Percentiles rank a stretch among this genome's conserved stretches.
These are phyloP conservation scores for Talpa occidentalis DNA, from an alignment of 2,113 vertebrate genomes.

Conservation along the genomic window DNA sequence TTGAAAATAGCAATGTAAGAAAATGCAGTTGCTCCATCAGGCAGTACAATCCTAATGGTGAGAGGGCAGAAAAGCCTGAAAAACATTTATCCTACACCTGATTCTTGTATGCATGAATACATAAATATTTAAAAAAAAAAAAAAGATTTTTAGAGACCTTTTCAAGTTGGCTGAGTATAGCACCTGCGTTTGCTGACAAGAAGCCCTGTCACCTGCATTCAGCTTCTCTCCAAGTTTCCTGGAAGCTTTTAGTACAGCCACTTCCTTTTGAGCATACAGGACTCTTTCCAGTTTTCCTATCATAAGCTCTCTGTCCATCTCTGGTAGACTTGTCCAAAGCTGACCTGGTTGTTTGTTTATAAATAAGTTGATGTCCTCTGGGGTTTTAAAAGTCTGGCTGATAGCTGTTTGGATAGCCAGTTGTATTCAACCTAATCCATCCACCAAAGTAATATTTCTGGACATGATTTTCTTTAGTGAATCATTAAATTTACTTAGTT, in stretches of 20 bases:
- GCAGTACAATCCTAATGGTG: too few relatives aligned
- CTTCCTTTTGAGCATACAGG: slow-evolving; percentile 94
- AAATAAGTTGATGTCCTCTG: slow-evolving; percentile 98
- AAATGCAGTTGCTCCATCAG: too few relatives aligned
- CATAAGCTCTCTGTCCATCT: slow-evolving; percentile 98
- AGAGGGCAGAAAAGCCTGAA: too few relatives aligned
- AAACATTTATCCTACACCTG: too few relatives aligned
- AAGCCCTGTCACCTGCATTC: slow-evolving; percentile 93
- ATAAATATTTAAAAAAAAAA: too few relatives aligned
- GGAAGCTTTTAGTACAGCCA: slow-evolving; percentile 96
- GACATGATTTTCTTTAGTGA: slow-evolving; percentile 98
- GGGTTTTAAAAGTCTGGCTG: slow-evolving; percentile 99
- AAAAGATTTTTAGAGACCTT: slow-evolving; percentile 91
- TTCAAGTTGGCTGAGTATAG: slow-evolving; percentile 96
- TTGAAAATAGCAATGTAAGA: too few relatives aligned
- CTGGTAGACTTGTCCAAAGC: slow-evolving; percentile 93
- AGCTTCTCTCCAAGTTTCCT: slow-evolving; percentile 98
- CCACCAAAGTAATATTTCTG: slow-evolving; percentile 97
- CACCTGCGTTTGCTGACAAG: slow-evolving; percentile 92
- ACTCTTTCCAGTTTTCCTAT: slow-evolving; percentile 94
- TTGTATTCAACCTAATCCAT: slow-evolving; percentile 97
- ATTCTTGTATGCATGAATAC: too few relatives aligned
- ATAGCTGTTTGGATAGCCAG: slow-evolving; percentile 99
- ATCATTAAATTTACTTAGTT: slow-evolving; percentile 96
- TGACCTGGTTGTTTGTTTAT: slow-evolving; percentile 98